Conservation (phyloP, 92 coral and sea anemone genomes). For the Metridium senile region DNA sequence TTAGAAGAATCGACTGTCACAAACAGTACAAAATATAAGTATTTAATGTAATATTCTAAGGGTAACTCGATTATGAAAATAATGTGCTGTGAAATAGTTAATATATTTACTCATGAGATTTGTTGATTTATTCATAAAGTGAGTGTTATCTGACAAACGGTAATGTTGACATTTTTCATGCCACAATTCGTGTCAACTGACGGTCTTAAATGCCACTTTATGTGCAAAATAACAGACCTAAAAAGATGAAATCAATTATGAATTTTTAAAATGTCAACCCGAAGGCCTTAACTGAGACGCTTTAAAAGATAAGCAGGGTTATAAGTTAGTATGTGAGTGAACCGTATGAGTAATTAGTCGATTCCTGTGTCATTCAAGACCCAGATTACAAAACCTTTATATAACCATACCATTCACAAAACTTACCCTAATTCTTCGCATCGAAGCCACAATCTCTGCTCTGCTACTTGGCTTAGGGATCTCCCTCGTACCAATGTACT, state of each 20-base stretch:
- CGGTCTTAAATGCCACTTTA: background rate
- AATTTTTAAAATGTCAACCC: background rate
- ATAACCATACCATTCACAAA: background rate
- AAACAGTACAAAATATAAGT: background rate
- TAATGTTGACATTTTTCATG: slow-evolving; percentile 3
- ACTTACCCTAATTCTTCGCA: slow-evolving; percentile 91
- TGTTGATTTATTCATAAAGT: slow-evolving; percentile 9
- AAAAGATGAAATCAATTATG: background rate
- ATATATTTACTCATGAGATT: slow-evolving; percentile 1
- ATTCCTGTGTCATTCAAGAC: background rate
- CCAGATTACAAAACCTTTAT: background rate
- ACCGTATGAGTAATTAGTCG: background rate
- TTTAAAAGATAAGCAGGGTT: background rate
- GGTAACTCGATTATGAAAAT: background rate
- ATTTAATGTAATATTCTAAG: background rate
- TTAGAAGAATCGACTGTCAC: background rate
- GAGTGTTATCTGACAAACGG: background rate
- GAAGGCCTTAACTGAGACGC: background rate
- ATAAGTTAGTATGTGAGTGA: no score
- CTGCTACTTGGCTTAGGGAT: slow-evolving; percentile 87
- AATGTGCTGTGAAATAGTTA: background rate
- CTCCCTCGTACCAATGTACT: slow-evolving; percentile 96
- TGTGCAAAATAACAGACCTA: background rate
- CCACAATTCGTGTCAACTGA: background rate
- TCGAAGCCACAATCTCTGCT: slow-evolving; percentile 92